These are phyloP conservation scores for Leptonema lineaticorne DNA, from an alignment of 1,140 invertebrate species.

Conservation along the genomic window DNA sequence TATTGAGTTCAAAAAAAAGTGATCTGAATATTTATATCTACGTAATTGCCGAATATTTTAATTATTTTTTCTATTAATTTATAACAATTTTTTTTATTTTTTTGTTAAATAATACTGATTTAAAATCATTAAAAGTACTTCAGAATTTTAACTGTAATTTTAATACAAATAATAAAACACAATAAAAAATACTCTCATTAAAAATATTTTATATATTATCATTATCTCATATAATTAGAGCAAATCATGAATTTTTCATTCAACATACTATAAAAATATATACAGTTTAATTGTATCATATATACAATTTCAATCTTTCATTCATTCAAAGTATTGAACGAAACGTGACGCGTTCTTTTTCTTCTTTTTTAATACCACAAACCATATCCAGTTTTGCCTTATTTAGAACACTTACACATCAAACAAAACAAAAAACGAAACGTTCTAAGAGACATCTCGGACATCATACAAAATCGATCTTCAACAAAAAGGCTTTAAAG, in stretches of 20 bases:
- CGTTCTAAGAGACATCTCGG: neutral
- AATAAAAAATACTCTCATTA: too few species aligned
- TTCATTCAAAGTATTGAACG: conserved; percentile 4
- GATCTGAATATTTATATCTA: too few species aligned
- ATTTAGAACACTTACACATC: conserved; percentile 16
- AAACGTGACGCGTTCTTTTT: neutral
- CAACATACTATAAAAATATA: neutral
- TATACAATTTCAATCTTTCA: neutral
- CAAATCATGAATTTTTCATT: neutral
- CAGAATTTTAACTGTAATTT: too few species aligned
- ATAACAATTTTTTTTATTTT: too few species aligned
- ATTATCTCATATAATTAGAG: neutral
- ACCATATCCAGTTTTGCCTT: conserved; percentile 28
- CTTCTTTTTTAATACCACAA: neutral
- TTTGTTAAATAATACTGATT: too few species aligned
- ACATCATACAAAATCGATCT: neutral
- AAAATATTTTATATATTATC: neutral
- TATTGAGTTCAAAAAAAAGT: too few species aligned
- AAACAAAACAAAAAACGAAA: too few species aligned
- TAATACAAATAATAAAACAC: too few species aligned
- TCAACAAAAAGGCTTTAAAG: neutral
- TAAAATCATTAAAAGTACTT: too few species aligned
- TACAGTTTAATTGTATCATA: neutral
- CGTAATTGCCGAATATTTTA: too few species aligned
- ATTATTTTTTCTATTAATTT: too few species aligned